Conservation (phyloP, 2,888 invertebrate species). For the Pedicia rivosa region DNA sequence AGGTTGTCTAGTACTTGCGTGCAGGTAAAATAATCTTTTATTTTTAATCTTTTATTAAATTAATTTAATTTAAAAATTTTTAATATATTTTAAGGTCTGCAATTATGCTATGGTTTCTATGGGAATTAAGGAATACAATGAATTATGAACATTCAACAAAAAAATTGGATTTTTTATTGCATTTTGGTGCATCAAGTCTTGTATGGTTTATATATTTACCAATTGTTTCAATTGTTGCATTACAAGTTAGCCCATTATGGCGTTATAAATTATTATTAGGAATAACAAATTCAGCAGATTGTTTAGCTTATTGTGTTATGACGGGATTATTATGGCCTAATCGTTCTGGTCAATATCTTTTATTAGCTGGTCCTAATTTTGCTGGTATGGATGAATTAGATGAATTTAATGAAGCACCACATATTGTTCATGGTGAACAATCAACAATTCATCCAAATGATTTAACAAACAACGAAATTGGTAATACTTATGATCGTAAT, state of each 20-base stretch:
- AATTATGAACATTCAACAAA: slow-evolving; percentile 62
- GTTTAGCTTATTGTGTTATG: slow-evolving; percentile 88
- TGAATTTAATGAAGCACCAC: slow-evolving; percentile 83
- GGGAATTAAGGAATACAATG: slow-evolving; percentile 58
- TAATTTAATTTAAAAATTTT: neutral
- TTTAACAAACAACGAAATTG: neutral
- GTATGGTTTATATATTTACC: slow-evolving; percentile 98
- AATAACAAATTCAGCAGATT: slow-evolving; percentile 90
- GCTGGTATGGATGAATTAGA: slow-evolving; percentile 66
- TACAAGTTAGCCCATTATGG: slow-evolving; percentile 90
- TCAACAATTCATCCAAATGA: slow-evolving; percentile 6
- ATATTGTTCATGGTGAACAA: slow-evolving; percentile 48
- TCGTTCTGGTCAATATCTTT: slow-evolving; percentile 78
- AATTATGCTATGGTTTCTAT: slow-evolving; percentile 79
- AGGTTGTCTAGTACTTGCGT: slow-evolving; percentile 81
- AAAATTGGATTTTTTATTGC: slow-evolving; percentile 83
- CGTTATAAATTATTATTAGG: slow-evolving; percentile 86
- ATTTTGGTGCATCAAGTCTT: slow-evolving; percentile 92
- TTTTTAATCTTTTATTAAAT: neutral
- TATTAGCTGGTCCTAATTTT: slow-evolving; percentile 55
- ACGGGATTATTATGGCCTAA: slow-evolving; percentile 93
- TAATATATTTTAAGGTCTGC: slow-evolving; percentile 37
- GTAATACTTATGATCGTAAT: slow-evolving; percentile 13
- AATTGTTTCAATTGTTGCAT: slow-evolving; percentile 80
- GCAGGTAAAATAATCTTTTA: slow-evolving; percentile 30